Base-by-base conservation (phyloP, 1,140 invertebrate genomes). In the Sitobion miscanthi region DNA sequence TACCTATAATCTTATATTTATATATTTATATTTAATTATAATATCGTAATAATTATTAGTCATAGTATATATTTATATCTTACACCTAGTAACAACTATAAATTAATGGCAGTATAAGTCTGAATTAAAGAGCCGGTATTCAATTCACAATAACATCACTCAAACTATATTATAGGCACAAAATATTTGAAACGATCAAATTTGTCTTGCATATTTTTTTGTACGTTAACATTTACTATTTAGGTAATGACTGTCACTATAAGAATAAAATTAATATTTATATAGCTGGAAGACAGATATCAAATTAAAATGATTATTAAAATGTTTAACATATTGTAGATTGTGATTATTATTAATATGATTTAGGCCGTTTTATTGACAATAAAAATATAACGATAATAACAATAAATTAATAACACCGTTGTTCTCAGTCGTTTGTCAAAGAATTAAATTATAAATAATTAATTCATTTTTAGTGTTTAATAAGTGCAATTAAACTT, bases 71-170 rank as follows among this genome's bases (percentile, higher is more conserved):
- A 38, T 89, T 49, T 57, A 89, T 89, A 89, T 57, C 52, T 89
- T 89, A 89, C 8, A 91, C 21, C 30, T 91, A 83, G 23, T 85
- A 93, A 93, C 91, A 93, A 93, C 35, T 54, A 85, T 86, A 93
- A 42, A 30, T 93, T 93, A 93, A 93, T 93, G 91, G 91, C 91
- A 93, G 91, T 93, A 54, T 93, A 49, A 82, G 62, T 91, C 69
- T 82, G 62, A 91, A 91, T 91, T n/a, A 91, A 91, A 90, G 54
- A 90, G 38, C 54, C 38, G 23, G 21, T 57, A 89, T 89, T 89
- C n/a, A 90, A 69, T 90, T 90, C 89, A 69, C 89, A 62, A 90
- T 89, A n/a, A 45, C 54, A 90, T 90, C 54, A 90, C 57, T 69
- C 89, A 42, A 62, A 45, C 38, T 62, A 90, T 69, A 4, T 38